These are phyloP conservation scores for Papilio helenus DNA, from an alignment of 1,140 invertebrate species.

Conservation along the genomic window DNA sequence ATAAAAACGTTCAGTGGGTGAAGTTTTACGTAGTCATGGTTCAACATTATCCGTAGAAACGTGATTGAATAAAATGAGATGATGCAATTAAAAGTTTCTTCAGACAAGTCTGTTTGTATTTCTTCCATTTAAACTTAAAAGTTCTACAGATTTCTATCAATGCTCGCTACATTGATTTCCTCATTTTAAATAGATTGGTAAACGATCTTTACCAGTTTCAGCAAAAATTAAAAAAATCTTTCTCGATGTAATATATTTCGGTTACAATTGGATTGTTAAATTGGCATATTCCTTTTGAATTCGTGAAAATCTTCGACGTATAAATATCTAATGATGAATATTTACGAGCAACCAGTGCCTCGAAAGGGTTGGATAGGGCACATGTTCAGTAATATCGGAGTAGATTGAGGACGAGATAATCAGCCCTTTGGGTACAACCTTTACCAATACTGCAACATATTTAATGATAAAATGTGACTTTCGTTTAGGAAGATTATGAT, in stretches of 20 bases:
- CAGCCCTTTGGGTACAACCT: constrained; percentile 2
- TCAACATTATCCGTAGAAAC: background rate
- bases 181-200: no score
- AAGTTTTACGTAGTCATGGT: constrained; percentile 8
- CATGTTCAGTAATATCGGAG: constrained; percentile 20
- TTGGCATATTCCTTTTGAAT: constrained; percentile 6
- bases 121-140: background rate
- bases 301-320: constrained; percentile 10
- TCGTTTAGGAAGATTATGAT: background rate
- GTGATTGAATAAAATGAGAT: constrained; percentile 8
- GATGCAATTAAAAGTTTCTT: constrained; percentile 18
- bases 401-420: constrained; percentile 23
- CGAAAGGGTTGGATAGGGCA: constrained; percentile 13
- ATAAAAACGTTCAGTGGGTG: background rate
- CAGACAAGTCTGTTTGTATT: background rate
- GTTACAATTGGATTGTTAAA: constrained; percentile 14
- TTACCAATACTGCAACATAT: constrained; percentile 4
- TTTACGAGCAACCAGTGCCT: constrained; percentile 4
- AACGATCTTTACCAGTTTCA: no score
- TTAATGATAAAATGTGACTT: background rate
- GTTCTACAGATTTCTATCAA: no score
- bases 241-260: background rate
- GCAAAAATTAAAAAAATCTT: no score
- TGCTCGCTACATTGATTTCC: no score
- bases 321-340: constrained; percentile 15